Evolutionary conservation across 2,888 invertebrate genomes (phyloP).

Genomic region (Aphidius colemani): DNA sequence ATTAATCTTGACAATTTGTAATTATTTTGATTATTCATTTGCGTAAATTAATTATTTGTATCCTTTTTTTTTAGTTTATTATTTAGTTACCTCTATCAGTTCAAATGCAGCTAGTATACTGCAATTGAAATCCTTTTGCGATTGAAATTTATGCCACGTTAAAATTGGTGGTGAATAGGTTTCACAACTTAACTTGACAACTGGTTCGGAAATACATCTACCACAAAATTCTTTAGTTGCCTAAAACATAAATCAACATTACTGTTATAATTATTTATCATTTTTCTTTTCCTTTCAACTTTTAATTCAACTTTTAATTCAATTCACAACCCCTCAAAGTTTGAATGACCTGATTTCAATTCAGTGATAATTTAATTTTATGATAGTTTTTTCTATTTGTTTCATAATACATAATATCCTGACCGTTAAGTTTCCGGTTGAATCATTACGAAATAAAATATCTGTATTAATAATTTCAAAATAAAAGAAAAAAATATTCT

Average conservation of each 20-base stretch:
- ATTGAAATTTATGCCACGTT: conserved; percentile 58
- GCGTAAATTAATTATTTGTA: background rate
- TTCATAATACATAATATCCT: too few species aligned
- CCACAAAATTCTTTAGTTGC: conserved; percentile 59
- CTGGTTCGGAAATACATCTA: conserved; percentile 56
- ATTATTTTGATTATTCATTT: background rate
- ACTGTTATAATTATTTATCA: too few species aligned
- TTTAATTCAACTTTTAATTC: background rate
- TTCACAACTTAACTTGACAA: conserved; percentile 57
- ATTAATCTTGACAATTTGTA: conserved; percentile 36
- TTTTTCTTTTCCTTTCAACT: conserved; percentile 5
- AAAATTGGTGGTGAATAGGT: conserved; percentile 57
- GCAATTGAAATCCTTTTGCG: conserved; percentile 52
- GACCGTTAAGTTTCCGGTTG: too few species aligned
- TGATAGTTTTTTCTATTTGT: too few species aligned
- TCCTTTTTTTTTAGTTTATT: background rate
- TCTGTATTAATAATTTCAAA: too few species aligned
- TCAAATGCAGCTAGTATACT: conserved; percentile 62
- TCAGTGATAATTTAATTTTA: too few species aligned
- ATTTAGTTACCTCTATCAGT: conserved; percentile 58
- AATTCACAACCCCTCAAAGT: too few species aligned
- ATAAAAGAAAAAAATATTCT: too few species aligned
- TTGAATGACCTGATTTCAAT: too few species aligned
- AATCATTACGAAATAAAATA: too few species aligned
- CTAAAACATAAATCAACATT: conserved; percentile 14